Evolutionary conservation across 2,797 vertebrate genomes (phyloP).

Genomic region (Thaleichthys pacificus): DNA sequence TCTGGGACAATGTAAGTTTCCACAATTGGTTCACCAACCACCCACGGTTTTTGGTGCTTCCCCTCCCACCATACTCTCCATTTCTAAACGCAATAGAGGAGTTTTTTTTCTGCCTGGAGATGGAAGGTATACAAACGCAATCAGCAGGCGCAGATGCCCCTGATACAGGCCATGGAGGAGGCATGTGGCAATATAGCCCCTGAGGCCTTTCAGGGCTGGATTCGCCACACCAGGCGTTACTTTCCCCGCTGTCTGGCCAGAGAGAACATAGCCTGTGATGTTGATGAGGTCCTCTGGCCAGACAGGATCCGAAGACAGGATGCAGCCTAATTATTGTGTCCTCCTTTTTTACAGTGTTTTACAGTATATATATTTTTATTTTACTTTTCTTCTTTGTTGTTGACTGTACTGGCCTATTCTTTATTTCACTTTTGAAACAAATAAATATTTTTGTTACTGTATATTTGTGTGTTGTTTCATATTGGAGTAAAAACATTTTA

Average conservation of each 20-base stretch:
- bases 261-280: background rate
- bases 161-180: background rate
- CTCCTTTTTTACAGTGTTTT: too few species aligned
- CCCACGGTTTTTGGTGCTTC: background rate
- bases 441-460: too few species aligned
- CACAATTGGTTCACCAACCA: background rate
- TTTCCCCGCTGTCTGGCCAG: background rate
- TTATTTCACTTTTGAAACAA: too few species aligned
- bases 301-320: too few species aligned
- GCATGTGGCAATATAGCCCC: background rate
- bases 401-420: too few species aligned
- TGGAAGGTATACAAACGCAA: background rate
- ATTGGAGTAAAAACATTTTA: too few species aligned
- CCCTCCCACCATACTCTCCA: background rate
- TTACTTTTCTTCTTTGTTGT: too few species aligned
- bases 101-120: conserved; percentile 1
- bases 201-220: background rate
- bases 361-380: too few species aligned
- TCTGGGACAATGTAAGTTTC: background rate
- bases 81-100: background rate
- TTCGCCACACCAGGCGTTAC: background rate
- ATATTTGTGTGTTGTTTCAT: too few species aligned
- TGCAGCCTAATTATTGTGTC: too few species aligned
- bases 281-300: too few species aligned
- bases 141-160: background rate